Conservation (phyloP, 2,888 invertebrate genomes). For the Allygus modestus region DNA sequence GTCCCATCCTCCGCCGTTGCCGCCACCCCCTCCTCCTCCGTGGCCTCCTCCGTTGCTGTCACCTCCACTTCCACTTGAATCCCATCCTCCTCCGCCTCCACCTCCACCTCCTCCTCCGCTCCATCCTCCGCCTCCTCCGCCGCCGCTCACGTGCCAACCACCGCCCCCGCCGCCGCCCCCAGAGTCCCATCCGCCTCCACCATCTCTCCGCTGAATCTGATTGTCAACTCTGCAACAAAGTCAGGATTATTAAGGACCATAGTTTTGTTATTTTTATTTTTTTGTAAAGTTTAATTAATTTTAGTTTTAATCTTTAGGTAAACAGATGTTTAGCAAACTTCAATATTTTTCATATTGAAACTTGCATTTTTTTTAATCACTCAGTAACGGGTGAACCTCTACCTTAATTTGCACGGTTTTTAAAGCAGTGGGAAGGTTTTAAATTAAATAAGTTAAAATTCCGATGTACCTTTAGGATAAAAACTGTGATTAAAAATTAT, state of each 20-base stretch:
- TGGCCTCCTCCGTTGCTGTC: slow-evolving; percentile 53
- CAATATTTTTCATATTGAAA: too few relatives aligned
- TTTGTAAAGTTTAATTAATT: too few relatives aligned
- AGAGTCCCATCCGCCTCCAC: slow-evolving; percentile 46
- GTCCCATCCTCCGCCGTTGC: slow-evolving; percentile 29
- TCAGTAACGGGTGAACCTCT: too few relatives aligned
- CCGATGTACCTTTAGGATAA: too few relatives aligned
- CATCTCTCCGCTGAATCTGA: slow-evolving; percentile 52
- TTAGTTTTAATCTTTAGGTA: too few relatives aligned
- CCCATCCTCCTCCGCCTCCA: slow-evolving; percentile 24
- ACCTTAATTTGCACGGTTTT: too few relatives aligned
- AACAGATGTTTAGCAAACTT: too few relatives aligned
- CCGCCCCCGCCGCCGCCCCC: slow-evolving; percentile 42
- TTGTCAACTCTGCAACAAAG: slow-evolving; percentile 65
- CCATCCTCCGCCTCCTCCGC: background rate
- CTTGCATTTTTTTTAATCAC: too few relatives aligned
- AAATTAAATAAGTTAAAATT: too few relatives aligned
- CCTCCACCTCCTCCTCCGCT: slow-evolving; percentile 52
- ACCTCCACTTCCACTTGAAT: slow-evolving; percentile 45
- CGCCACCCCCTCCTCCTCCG: slow-evolving; percentile 61
- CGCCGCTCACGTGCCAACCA: slow-evolving; percentile 17
- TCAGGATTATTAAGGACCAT: background rate
- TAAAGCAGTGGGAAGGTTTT: too few relatives aligned
- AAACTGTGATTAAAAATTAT: too few relatives aligned
- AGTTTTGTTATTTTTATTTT: too few relatives aligned